Percentiles rank a stretch among this genome's conserved stretches.
Conservation (phyloP, 2,113 vertebrate species). For the Xiphophorus hellerii region DNA sequence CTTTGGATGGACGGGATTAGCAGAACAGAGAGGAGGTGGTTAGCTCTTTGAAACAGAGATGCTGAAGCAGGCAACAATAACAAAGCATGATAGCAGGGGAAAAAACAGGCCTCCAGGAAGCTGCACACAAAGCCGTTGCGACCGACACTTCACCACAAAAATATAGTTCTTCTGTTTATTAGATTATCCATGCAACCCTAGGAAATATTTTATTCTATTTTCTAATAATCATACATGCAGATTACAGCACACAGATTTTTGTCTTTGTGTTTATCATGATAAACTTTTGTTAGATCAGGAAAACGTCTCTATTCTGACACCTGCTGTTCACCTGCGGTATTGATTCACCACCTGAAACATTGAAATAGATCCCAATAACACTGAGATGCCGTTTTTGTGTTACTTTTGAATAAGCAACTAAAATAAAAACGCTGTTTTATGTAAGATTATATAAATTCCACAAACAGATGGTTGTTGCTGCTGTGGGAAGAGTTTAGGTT, state of each 20-base stretch:
- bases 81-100: slow-evolving; percentile 60
- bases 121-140: slow-evolving; percentile 49
- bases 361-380: too few relatives aligned
- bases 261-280: slow-evolving; percentile 35
- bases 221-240: neutral
- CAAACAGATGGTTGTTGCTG: too few relatives aligned
- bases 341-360: neutral
- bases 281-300: slow-evolving; percentile 1
- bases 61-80: slow-evolving; percentile 70
- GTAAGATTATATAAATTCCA: too few relatives aligned
- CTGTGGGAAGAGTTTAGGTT: too few relatives aligned
- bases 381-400: too few relatives aligned
- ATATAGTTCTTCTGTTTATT: slow-evolving; percentile 27
- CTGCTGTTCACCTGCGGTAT: slow-evolving; percentile 9
- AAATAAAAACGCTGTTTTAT: too few relatives aligned
- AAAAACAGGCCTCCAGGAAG: slow-evolving; percentile 51
- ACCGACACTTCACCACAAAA: slow-evolving; percentile 62
- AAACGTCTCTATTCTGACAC: slow-evolving; percentile 25
- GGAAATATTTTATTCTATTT: neutral
- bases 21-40: slow-evolving; percentile 43
- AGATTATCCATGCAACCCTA: slow-evolving; percentile 7
- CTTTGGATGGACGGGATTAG: slow-evolving; percentile 44
- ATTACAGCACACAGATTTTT: neutral
- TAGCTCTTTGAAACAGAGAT: slow-evolving; percentile 64
- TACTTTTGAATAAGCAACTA: too few relatives aligned